Percentiles rank a stretch among this genome's conserved stretches.
phyloP scores from a whole-genome alignment of 1,140 invertebrate species.

The Habropoda laboriosa region DNA sequence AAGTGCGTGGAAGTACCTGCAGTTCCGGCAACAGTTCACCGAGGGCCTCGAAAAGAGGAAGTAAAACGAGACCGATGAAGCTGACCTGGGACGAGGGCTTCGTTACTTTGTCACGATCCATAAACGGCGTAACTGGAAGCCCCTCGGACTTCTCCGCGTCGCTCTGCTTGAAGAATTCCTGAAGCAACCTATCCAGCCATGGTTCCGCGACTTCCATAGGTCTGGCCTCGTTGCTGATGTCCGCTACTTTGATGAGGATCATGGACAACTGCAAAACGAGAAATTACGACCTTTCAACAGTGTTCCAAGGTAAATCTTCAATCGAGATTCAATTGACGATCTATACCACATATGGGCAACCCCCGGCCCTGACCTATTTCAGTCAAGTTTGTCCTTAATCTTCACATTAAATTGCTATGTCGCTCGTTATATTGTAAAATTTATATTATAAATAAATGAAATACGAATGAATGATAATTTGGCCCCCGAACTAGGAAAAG shows the following conservation, averaged over 20 bases:
- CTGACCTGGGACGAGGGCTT: constrained; percentile 93
- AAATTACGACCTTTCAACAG: too few relatives aligned
- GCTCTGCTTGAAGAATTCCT: constrained; percentile 92
- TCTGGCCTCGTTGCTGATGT: constrained; percentile 93
- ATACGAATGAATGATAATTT: too few relatives aligned
- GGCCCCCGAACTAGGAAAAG: too few relatives aligned
- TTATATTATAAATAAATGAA: too few relatives aligned
- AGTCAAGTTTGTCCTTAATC: too few relatives aligned
- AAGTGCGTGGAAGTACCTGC: constrained; percentile 79
- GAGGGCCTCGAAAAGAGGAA: constrained; percentile 90
- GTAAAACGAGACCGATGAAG: constrained; percentile 92
- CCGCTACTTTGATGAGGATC: constrained; percentile 93
- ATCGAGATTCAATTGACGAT: too few relatives aligned
- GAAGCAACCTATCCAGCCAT: constrained; percentile 90
- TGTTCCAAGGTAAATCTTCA: too few relatives aligned
- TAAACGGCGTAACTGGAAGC: constrained; percentile 92
- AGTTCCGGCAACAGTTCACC: constrained; percentile 88
- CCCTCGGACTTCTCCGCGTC: constrained; percentile 93
- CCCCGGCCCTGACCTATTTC: too few relatives aligned
- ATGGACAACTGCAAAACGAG: constrained; percentile 87
- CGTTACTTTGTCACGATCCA: constrained; percentile 95
- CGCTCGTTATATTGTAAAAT: too few relatives aligned
- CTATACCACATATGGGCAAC: too few relatives aligned
- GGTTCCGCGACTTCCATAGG: constrained; percentile 93
- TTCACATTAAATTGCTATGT: too few relatives aligned